Evolutionary conservation across 2,888 invertebrate genomes (phyloP), one percentile per base, ranked within the genome.

Genomic region (Osmoderma eremita): DNA sequence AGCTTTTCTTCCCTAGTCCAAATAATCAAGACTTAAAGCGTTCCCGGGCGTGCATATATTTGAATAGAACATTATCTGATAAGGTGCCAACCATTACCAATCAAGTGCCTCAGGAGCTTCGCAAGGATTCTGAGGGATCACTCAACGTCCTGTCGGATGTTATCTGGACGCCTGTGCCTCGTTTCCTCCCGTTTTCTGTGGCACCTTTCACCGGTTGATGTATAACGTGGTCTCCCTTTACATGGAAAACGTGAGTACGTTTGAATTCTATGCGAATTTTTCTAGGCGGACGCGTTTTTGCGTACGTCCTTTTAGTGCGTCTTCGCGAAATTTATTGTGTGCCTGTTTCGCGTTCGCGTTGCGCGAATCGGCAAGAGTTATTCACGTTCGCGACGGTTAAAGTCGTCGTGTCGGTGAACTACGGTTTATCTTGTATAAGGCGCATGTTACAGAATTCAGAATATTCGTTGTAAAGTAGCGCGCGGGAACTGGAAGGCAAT

Each of bases 181-280:
- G 63, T 75, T 75, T 77, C 74, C 74, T 75, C 75, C 76, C 58
- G 77, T 78, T 78, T 78, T 78, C 76, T 77, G 77, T 77, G 78
- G 74, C 77, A 78, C 78, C 79, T 78, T 78, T 79, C 78, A 78
- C 76, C 71, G 71, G 67, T 58, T 78, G 78, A 79, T 78, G 75
- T 76, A 78, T 75, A 76, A 76, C 76, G 74, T 72, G 72, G 75
- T 72, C 72, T 74, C 69, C 70, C 75, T 62, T 68, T 78, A 77
- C 79, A 77, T 76, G 76, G 75, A 70, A 71, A 71, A 66, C 71
- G 72, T 73, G 72, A 71, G 66, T 68, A 63, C 67, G 69, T 69
- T 70, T 69, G 68, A 69, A 72, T 72, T 72, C 69, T 56, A 69
- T 64, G 65, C 58, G 58, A 45, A 30, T 61, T 61, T 58, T 61